phyloP scores from a whole-genome alignment of 2,888 invertebrate genomes.

The Drosophila mercatorum region DNA sequence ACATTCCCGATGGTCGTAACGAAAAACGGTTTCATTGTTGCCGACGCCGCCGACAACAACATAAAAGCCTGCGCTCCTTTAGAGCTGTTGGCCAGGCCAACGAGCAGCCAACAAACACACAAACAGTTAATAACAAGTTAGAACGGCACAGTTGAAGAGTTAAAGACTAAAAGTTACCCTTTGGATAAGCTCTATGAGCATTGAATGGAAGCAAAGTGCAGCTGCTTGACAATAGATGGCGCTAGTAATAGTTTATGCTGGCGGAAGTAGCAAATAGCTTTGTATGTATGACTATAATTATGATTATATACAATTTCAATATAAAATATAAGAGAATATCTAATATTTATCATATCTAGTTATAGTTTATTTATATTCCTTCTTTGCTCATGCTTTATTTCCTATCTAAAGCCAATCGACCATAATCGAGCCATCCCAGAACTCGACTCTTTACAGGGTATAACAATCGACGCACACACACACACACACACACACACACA shows the following conservation, averaged over 20 bases:
- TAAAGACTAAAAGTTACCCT: constrained; percentile 13
- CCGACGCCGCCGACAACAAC: constrained; percentile 75
- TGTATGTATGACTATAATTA: not conserved
- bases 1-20: constrained; percentile 79
- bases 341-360: too few relatives aligned
- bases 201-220: not conserved
- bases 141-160: constrained; percentile 5
- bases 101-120: constrained; percentile 27
- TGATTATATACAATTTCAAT: not conserved
- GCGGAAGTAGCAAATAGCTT: not conserved
- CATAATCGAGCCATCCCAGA: not conserved
- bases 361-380: not conserved
- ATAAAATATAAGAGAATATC: not conserved
- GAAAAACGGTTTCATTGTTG: constrained; percentile 83
- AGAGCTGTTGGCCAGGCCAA: constrained; percentile 51
- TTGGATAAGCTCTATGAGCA: too few relatives aligned
- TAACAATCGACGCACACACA: constrained; percentile 59
- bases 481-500: constrained; percentile 31
- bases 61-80: constrained; percentile 74
- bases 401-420: not conserved
- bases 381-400: too few relatives aligned
- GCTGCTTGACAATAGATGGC: constrained; percentile 8
- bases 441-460: constrained; percentile 18
- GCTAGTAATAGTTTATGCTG: not conserved
- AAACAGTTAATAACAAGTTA: constrained; percentile 56